These are phyloP conservation scores for Dallia pectoralis DNA, from an alignment of 2,797 vertebrate genomes.

Conservation along the genomic window DNA sequence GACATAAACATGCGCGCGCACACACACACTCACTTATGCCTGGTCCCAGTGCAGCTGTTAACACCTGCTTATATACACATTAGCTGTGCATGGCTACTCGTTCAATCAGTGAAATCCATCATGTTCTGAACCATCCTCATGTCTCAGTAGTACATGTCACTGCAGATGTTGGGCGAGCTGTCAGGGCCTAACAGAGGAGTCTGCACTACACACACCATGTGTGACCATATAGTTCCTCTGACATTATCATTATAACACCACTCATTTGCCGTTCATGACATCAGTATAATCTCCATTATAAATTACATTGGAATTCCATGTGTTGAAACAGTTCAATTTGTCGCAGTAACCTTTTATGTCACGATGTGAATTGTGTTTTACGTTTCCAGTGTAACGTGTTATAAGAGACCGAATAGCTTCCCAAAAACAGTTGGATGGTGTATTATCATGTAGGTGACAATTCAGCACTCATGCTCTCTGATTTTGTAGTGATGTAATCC, in stretches of 20 bases:
- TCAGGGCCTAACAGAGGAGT: constrained; percentile 49
- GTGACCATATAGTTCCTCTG: constrained; percentile 43
- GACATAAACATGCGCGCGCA: no score
- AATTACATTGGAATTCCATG: constrained; percentile 42
- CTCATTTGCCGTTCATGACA: constrained; percentile 45
- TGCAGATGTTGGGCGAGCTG: constrained; percentile 69
- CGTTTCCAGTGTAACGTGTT: background rate
- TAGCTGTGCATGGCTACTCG: constrained; percentile 73
- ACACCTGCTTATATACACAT: constrained; percentile 75
- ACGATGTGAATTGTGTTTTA: background rate
- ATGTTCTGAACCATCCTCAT: constrained; percentile 57
- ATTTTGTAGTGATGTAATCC: constrained; percentile 24
- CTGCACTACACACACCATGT: constrained; percentile 19
- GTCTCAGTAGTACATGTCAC: constrained; percentile 58
- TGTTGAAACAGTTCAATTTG: constrained; percentile 35
- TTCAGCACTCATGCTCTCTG: constrained; percentile 2
- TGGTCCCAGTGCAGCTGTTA: constrained; percentile 59
- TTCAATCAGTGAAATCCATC: constrained; percentile 73
- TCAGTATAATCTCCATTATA: constrained; percentile 34
- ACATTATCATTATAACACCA: constrained; percentile 50
- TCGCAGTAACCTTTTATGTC: constrained; percentile 5
- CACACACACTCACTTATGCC: constrained; percentile 35
- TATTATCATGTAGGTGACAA: no score
- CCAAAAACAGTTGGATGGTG: background rate
- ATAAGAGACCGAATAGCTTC: background rate